Conservation (phyloP, 2,888 invertebrate species). For the Hoplodrina ambigua region DNA sequence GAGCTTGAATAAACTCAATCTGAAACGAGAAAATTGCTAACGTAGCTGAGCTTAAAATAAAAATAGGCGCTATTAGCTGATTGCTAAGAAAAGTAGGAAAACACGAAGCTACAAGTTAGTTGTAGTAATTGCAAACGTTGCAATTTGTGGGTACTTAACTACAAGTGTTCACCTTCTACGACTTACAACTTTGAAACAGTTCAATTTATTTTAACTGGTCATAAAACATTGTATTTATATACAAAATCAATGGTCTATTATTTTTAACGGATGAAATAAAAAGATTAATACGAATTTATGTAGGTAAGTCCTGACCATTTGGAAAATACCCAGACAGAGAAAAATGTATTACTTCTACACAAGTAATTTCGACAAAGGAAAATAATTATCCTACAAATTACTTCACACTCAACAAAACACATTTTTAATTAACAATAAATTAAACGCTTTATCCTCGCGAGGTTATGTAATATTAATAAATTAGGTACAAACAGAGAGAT, state of each 20-base stretch:
- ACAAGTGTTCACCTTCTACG: too few relatives aligned
- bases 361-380: slow-evolving; percentile 17
- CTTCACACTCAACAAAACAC: slow-evolving; percentile 41
- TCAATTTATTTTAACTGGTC: neutral
- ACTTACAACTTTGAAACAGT: neutral
- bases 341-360: slow-evolving; percentile 7
- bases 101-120: neutral
- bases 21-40: neutral
- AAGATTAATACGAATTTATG: slow-evolving; percentile 1
- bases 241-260: neutral
- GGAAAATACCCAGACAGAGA: slow-evolving; percentile 19
- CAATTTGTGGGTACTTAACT: neutral
- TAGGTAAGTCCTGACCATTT: neutral
- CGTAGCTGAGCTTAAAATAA: neutral
- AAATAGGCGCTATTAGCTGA: neutral
- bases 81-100: slow-evolving; percentile 3
- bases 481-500: slow-evolving; percentile 44
- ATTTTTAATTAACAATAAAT: slow-evolving; percentile 56
- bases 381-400: slow-evolving; percentile 34
- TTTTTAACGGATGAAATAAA: too few relatives aligned
- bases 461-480: slow-evolving; percentile 46
- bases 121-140: neutral
- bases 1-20: neutral
- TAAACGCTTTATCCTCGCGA: slow-evolving; percentile 41
- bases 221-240: neutral